phyloP scores from a whole-genome alignment of 1,140 invertebrate species.

The Penaeus chinensis region DNA sequence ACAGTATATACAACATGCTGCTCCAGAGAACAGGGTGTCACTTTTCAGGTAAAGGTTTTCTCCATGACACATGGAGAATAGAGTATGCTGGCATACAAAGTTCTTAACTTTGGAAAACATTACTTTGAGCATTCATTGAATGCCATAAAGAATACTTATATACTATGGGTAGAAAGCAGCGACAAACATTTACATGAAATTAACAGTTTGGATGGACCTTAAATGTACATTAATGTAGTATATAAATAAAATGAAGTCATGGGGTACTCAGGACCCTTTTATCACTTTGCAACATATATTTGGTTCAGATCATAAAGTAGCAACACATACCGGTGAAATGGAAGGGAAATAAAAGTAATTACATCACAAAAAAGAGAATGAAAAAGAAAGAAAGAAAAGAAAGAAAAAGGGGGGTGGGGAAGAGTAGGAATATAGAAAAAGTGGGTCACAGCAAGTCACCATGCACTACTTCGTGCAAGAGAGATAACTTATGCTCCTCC shows the following conservation, averaged over 20 bases:
- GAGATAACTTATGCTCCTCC: not conserved
- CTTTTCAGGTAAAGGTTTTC: conserved; percentile 34
- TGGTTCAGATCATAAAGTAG: conserved; percentile 57
- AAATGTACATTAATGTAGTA: conserved; percentile 59
- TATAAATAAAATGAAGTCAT: conserved; percentile 60
- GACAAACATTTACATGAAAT: conserved; percentile 58
- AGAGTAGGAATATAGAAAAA: conserved; percentile 2
- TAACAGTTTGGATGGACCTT: conserved; percentile 62
- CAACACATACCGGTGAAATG: conserved; percentile 40
- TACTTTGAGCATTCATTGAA: conserved; percentile 52
- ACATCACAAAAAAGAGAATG: too few species aligned
- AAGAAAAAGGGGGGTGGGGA: too few species aligned
- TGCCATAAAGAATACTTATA: conserved; percentile 41
- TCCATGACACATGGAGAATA: conserved; percentile 45
- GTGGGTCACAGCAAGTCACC: conserved; percentile 16
- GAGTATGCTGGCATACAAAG: conserved; percentile 35
- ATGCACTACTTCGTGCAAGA: conserved; percentile 25
- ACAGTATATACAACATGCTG: conserved; percentile 13
- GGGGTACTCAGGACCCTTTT: conserved; percentile 50
- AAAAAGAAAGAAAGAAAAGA: too few species aligned
- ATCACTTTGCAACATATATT: conserved; percentile 58
- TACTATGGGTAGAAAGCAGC: conserved; percentile 44
- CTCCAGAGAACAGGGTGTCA: conserved; percentile 26
- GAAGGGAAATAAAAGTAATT: not conserved
- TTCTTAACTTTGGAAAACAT: conserved; percentile 53